Evolutionary conservation across 2,113 vertebrate species (phyloP), one percentile per base, ranked within the genome.

Genomic region (Macheiramphus alcinus): DNA sequence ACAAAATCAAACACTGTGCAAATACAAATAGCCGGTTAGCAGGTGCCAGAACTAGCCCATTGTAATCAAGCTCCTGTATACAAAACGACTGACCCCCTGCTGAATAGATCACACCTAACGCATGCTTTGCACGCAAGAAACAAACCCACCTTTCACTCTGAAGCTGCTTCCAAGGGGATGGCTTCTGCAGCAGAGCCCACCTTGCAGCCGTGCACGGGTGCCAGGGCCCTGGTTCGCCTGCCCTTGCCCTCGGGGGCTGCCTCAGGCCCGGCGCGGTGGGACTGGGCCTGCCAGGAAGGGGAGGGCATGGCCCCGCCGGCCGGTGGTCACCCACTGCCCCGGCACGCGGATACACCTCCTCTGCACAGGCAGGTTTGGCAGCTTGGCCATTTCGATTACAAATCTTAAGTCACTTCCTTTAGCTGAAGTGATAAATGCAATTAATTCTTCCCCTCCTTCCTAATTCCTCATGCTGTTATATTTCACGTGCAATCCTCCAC

Each of bases 211-310:
- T 5, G 18, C 8, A 21, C 11, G 13, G 22, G 14, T 12, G 12
- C 40, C 68, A 34, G 47, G 42, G 16, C 1, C 8, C 20, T 21
- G 63, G 18, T 11, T 53, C 31, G 11, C 56, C 36, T 16, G 3
- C 3, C 5, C 8, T 38, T 32, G 22, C 14, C 50, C 45, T 16
- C 2, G 0, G 31, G 22, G 66, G 36, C 15, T 43, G 6, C 43
- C 16, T 43, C 34, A 47, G 45, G 16, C 36, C 36, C 0, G 0
- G 27, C 1, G 1, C 0, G 1, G 15, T 72, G 27, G 7, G 12
- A 63, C 32, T 63, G 12, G 5, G 23, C 19, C 25, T 19, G 3
- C 25, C 2, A 3, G 21, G 34, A 66, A 53, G 13, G 25, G 25
- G 7, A 73, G 34, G 9, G 9, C 52, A 80, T 1, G 9, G 52